Evolutionary conservation across 2,888 invertebrate species (phyloP), one percentile per base, ranked within the genome.

Genomic region (Operophtera brumata): DNA sequence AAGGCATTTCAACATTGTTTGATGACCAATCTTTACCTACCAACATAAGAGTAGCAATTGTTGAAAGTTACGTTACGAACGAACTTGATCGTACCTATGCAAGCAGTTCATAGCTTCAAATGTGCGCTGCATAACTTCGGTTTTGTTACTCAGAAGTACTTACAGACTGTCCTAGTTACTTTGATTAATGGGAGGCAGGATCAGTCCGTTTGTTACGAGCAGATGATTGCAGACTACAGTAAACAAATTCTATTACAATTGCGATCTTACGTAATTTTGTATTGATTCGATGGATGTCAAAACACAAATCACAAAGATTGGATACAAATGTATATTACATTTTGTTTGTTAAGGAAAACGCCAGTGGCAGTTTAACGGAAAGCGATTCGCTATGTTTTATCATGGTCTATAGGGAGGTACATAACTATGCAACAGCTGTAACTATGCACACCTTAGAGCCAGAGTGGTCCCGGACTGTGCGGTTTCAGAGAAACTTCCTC

Each of bases 151-250:
- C 50, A 2, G 12, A 48, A 48, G 61, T 56, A 56, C 44, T 14
- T 69, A 69, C 67, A 64, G 59, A 65, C 63, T 72, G 75, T 78
- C 71, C 73, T 62, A 71, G 73, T 70, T 80, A 71, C 67, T 76
- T 74, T 83, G 82, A 82, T 81, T 78, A 81, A 83, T 82, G 79
- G 67, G 71, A 69, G 66, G 67, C 72, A 73, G 51, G 53, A 45
- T 60, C 58, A 54, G 50, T 47, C 42, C 47, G 51, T 54, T 62
- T 51, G 53, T 54, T 54, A 54, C 52, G 45, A 46, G 36, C 26
- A 42, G 53, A 59, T 78, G 57, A 59, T 79, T 68, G 70, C 62
- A 48, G 56, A 55, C 57, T 51, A 54, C 57, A 58, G 59, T 59
- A 59, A 71, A 68, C 59, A 68, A 63, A 67, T 50, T 62, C 48